Evolutionary conservation across 2,113 vertebrate species (phyloP).

Genomic region (Anolis sagrei): DNA sequence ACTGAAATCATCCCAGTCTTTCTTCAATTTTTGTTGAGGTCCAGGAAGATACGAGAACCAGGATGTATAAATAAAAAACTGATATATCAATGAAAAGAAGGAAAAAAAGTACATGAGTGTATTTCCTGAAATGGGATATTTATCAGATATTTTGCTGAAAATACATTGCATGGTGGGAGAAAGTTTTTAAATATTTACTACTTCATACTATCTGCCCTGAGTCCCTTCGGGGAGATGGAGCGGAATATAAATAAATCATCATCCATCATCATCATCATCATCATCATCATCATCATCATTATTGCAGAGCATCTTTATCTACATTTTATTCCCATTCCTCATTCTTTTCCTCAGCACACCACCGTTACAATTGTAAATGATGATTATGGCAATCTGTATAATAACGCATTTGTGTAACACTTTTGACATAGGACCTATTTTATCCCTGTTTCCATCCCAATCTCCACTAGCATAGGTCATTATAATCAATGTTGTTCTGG

Average conservation of each 20-base stretch:
- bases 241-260: too few species aligned
- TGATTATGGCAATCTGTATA: too few species aligned
- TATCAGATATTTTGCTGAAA: not conserved
- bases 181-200: not conserved
- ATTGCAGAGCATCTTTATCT: not conserved
- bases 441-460: too few species aligned
- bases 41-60: conserved; percentile 3
- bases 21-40: not conserved
- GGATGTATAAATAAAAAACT: not conserved
- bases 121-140: not conserved
- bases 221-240: too few species aligned
- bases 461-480: too few species aligned
- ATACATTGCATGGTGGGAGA: not conserved
- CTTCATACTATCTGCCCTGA: too few species aligned
- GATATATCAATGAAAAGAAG: not conserved
- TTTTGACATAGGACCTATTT: too few species aligned
- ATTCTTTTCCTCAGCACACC: not conserved
- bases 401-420: too few species aligned
- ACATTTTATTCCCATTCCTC: not conserved
- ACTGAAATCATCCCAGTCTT: not conserved
- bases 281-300: too few species aligned
- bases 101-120: not conserved
- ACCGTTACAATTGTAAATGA: too few species aligned
- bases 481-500: too few species aligned
- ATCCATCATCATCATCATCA: too few species aligned